A percentile compares a stretch with the other conserved stretches of the same genome.
phyloP scores from a whole-genome alignment of 1,140 invertebrate species.

The Aporrectodea caliginosa region DNA sequence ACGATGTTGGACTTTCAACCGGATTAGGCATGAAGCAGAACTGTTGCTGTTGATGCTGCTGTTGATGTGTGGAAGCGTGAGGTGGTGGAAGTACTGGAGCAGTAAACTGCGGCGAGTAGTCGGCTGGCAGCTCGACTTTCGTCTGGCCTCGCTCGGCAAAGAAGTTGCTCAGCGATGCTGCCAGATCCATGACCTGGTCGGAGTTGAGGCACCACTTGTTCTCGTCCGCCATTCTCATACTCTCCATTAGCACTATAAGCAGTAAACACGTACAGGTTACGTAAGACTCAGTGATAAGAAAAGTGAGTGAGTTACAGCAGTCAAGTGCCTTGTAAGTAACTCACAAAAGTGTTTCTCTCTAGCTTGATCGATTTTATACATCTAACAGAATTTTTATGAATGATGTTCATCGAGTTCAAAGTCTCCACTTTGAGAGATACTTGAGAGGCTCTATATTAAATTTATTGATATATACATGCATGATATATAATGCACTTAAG shows the following conservation, averaged over 20 bases:
- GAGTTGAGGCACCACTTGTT: constrained; percentile 48
- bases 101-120: not conserved
- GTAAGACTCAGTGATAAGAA: too few relatives aligned
- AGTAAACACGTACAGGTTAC: too few relatives aligned
- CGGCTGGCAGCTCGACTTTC: not conserved
- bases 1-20: not conserved
- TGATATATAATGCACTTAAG: too few relatives aligned
- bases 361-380: too few relatives aligned
- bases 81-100: not conserved
- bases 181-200: constrained; percentile 52
- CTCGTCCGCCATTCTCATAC: constrained; percentile 46
- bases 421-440: too few relatives aligned
- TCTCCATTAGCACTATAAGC: constrained; percentile 53
- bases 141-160: constrained; percentile 21
- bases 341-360: too few relatives aligned
- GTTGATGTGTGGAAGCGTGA: not conserved
- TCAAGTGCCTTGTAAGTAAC: too few relatives aligned
- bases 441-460: too few relatives aligned
- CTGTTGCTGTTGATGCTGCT: not conserved
- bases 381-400: too few relatives aligned
- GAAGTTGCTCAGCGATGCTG: constrained; percentile 52
- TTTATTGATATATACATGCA: too few relatives aligned
- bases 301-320: too few relatives aligned
- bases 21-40: not conserved
- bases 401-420: too few relatives aligned